Percentiles rank a stretch among this genome's conserved stretches.
phyloP scores from a whole-genome alignment of 1,140 invertebrate species.

The Drosophila repletoides region DNA sequence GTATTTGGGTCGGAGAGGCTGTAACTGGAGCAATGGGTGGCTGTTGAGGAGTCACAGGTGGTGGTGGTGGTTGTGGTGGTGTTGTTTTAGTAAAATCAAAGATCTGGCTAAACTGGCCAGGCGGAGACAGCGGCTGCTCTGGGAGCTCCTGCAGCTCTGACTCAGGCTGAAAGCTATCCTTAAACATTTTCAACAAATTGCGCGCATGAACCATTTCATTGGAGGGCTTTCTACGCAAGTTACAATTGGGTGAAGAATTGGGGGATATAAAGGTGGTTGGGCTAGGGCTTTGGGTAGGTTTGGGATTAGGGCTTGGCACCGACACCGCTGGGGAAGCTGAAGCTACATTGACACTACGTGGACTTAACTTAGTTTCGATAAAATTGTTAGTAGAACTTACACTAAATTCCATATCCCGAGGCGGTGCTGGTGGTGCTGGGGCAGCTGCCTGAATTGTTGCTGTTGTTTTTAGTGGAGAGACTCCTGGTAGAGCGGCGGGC shows the following conservation, averaged over 20 bases:
- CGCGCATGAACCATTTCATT: constrained; percentile 80
- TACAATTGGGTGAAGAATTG: constrained; percentile 54
- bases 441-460: constrained; percentile 17
- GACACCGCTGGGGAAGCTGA: constrained; percentile 57
- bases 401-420: constrained; percentile 81
- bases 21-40: not conserved
- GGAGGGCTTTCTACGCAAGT: constrained; percentile 79
- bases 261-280: constrained; percentile 6
- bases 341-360: constrained; percentile 50
- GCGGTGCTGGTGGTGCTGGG: constrained; percentile 8
- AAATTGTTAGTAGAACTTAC: constrained; percentile 82
- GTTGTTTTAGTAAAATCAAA: constrained; percentile 63
- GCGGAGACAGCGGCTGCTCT: constrained; percentile 17
- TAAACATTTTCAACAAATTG: constrained; percentile 77
- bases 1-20: constrained; percentile 57
- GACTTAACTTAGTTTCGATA: constrained; percentile 64
- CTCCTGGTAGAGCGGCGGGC: constrained; percentile 39
- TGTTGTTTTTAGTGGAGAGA: not conserved
- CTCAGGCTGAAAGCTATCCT: constrained; percentile 79
- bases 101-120: constrained; percentile 54
- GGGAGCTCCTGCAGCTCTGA: constrained; percentile 58
- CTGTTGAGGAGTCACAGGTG: constrained; percentile 1
- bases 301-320: constrained; percentile 54
- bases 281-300: constrained; percentile 22
- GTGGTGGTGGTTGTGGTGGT: constrained; percentile 12